Conservation (phyloP, 2,888 invertebrate species). For the Cerastis rubricosa region DNA sequence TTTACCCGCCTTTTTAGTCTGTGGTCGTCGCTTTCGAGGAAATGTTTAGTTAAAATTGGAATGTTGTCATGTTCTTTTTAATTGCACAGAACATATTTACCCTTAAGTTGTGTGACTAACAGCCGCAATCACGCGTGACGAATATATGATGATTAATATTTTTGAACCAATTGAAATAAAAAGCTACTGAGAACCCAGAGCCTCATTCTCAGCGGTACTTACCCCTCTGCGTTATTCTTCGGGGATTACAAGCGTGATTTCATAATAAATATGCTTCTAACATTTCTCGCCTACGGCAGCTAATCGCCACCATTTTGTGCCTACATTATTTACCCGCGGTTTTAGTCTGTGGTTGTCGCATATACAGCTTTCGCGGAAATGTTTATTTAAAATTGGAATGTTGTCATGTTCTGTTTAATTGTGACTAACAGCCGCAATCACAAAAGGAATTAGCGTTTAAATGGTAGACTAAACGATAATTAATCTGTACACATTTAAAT, state of each 20-base stretch:
- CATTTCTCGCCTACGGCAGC: background rate
- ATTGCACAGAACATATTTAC: no score
- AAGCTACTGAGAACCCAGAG: no score
- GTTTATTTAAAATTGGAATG: constrained; percentile 18
- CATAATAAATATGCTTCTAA: background rate
- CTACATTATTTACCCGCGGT: background rate
- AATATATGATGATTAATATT: no score
- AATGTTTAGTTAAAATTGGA: constrained; percentile 15
- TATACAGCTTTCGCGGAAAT: background rate
- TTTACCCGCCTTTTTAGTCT: background rate
- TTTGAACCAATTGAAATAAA: no score
- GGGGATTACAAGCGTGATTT: no score
- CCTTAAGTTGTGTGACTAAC: no score
- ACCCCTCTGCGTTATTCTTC: no score
- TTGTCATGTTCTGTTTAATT: constrained; percentile 11
- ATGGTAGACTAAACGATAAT: background rate
- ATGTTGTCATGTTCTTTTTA: constrained; percentile 10
- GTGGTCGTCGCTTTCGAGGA: constrained; percentile 3
- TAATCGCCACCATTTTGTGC: background rate
- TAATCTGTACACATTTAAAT: no score
- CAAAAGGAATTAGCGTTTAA: background rate
- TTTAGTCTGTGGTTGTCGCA: constrained; percentile 5
- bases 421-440: background rate
- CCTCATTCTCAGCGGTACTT: no score
- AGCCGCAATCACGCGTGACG: constrained; percentile 1